Conservation (phyloP, 2,797 vertebrate species). For the Crax fasciolata region DNA sequence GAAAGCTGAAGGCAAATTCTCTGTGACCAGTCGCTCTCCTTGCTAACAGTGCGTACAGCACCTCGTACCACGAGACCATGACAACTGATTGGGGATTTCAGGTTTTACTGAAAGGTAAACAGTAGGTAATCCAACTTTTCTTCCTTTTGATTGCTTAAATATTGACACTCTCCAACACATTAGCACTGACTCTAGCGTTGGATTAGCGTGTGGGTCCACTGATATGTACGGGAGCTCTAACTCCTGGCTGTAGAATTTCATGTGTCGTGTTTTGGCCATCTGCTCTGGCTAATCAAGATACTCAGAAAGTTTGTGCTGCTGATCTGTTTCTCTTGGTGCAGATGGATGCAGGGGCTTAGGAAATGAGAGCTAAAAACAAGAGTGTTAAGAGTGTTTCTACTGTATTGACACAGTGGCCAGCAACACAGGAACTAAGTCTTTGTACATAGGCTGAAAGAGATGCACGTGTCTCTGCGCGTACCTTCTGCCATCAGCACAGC, state of each 20-base stretch:
- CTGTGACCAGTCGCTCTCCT: rapidly evolving
- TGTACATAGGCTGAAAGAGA: neutral
- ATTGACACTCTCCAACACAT: conserved; percentile 62
- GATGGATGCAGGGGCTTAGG: neutral
- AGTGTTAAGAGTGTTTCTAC: neutral
- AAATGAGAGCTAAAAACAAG: conserved; percentile 5
- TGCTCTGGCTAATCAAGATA: conserved; percentile 50
- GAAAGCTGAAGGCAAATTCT: neutral
- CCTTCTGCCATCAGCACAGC: neutral
- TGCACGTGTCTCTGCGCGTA: rapidly evolving
- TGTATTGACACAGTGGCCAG: conserved; percentile 8
- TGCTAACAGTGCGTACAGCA: neutral
- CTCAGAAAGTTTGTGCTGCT: conserved; percentile 35
- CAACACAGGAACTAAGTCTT: conserved; percentile 6
- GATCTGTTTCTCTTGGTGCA: conserved; percentile 12
- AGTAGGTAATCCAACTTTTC: conserved; percentile 40
- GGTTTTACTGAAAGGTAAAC: conserved; percentile 62
- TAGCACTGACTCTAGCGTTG: conserved; percentile 8
- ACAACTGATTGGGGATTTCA: conserved; percentile 47
- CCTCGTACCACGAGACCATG: conserved; percentile 14
- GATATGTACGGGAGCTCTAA: conserved; percentile 2
- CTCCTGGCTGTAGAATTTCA: conserved; percentile 8
- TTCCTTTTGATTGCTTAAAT: conserved; percentile 68
- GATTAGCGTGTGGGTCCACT: neutral
- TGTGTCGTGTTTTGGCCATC: conserved; percentile 52